Percentiles rank a stretch among this genome's conserved stretches.
phyloP scores from a whole-genome alignment of 2,113 vertebrate species.

The Illadopsis cleaveri region DNA sequence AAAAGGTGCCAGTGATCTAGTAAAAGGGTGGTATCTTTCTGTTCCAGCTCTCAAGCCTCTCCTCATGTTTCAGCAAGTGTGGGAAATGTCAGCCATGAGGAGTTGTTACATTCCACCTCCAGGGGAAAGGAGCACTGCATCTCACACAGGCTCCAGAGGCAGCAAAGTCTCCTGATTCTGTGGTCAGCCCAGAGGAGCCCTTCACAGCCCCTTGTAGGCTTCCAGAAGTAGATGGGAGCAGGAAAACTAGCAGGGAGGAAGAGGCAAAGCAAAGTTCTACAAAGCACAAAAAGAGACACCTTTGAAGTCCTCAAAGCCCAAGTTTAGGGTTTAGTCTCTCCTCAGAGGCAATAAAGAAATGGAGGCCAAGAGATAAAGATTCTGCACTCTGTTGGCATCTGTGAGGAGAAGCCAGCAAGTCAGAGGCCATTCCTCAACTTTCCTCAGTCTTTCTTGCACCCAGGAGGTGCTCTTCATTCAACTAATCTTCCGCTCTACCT shows the following conservation, averaged over 20 bases:
- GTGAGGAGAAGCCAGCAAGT: background rate
- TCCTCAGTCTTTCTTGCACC: background rate
- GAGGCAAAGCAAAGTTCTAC: background rate
- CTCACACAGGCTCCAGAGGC: background rate
- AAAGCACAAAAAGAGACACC: background rate
- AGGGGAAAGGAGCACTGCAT: background rate
- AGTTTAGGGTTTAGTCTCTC: background rate
- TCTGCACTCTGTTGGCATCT: background rate
- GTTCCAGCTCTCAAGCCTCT: background rate
- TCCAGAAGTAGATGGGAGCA: background rate
- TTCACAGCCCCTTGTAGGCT: background rate
- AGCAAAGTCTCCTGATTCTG: background rate
- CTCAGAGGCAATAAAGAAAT: background rate
- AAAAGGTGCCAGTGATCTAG: background rate
- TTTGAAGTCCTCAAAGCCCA: background rate
- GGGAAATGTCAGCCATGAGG: background rate
- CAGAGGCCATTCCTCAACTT: background rate
- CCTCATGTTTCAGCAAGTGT: background rate
- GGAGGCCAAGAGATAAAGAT: background rate
- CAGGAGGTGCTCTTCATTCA: background rate
- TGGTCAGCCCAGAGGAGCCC: background rate
- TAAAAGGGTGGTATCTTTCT: background rate
- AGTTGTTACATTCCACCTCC: background rate
- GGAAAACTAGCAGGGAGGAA: background rate
- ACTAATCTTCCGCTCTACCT: background rate